Evolutionary conservation across 1,140 invertebrate species (phyloP).

Genomic region (Ridgeia piscesae): DNA sequence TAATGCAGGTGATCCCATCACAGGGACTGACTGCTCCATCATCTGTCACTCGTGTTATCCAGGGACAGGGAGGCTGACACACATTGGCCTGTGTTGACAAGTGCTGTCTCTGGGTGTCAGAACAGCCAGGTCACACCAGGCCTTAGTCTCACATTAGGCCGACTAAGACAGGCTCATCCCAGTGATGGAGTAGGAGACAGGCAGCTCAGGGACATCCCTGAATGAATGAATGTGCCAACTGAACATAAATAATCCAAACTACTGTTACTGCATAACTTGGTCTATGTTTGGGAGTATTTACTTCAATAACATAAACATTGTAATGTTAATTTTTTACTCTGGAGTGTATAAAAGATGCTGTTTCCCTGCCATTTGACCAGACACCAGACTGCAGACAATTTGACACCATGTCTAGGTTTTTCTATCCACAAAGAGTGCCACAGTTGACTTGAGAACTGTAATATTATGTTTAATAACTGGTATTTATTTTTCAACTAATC

Average conservation of each 20-base stretch:
- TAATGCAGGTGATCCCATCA: background rate
- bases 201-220: no score
- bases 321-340: no score
- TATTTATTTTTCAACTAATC: no score
- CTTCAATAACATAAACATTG: no score
- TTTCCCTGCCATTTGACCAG: no score
- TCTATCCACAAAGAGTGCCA: no score
- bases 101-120: background rate
- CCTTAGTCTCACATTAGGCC: background rate
- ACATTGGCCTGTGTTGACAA: background rate
- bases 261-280: background rate
- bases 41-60: background rate
- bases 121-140: background rate
- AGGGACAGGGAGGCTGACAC: background rate
- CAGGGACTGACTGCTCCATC: background rate
- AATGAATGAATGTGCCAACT: background rate
- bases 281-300: no score
- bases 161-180: background rate
- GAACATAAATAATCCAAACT: background rate
- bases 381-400: no score
- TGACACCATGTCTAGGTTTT: no score
- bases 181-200: background rate
- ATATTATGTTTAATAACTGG: no score
- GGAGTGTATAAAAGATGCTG: no score
- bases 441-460: no score